Base-by-base conservation (phyloP, 2,113 vertebrate genomes). In the Gobio gobio region DNA sequence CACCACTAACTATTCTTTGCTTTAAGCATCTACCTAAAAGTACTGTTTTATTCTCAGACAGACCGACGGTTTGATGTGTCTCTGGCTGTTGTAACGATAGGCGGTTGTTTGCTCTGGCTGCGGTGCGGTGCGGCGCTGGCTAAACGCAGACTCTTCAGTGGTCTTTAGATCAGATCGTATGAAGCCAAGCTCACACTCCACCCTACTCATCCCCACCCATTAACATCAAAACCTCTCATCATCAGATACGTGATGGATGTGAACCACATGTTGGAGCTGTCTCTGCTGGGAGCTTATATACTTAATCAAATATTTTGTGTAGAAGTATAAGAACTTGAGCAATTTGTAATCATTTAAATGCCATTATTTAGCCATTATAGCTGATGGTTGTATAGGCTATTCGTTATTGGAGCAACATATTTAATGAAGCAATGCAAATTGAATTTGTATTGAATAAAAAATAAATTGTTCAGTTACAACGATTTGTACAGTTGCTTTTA, bases 61-160 rank as follows among this genome's bases (percentile, higher is more conserved):
- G 58, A 4, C 13, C 14, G 0, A 80, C 83, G 40, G 61, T 89
- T 88, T 85, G 83, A 85, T 88, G 85, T 84, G 83, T 74, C 45
- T 87, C 84, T 87, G 85, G 89, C 75, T 89, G 88, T 81, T 82
- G 54, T 86, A 86, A 84, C 87, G 68, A 83, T 66, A 88, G 87
- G 75, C 84, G 78, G 78, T 86, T 61, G 80, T 86, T 82, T 87
- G 68, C 84, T 86, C 49, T 61, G 68, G 86, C 86, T 80, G 59
- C 54, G 82, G 51, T 83, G 59, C 54, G 78, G 51, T 83, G 83
- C 24, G 36, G 36, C 59, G 54, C 59, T 80, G 70, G 84, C 83
- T 87, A 54, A 73, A 66, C 43, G 81, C 85, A 61, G 54, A 76
- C 86, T 75, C 78, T 72, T 83, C 80, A 83, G 78, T 81, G 86